phyloP scores from a whole-genome alignment of 1,140 invertebrate species.

The Lamellibrachia luymesi region DNA sequence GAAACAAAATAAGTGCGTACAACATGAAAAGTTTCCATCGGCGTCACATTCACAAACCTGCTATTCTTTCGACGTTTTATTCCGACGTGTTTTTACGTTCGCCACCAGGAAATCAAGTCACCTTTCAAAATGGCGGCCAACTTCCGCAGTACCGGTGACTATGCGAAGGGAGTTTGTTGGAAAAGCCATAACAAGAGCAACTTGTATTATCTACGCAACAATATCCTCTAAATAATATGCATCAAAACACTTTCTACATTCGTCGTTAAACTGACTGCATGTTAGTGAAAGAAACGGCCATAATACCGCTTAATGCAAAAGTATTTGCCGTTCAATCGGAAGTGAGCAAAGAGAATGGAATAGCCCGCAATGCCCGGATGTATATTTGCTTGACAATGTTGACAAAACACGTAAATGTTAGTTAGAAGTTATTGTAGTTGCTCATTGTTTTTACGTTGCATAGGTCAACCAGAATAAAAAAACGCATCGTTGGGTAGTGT shows the following conservation, averaged over 20 bases:
- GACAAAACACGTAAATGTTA: background rate
- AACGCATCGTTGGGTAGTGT: too few relatives aligned
- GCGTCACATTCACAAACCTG: background rate
- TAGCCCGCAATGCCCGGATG: background rate
- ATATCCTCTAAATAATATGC: background rate
- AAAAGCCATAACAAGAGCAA: background rate
- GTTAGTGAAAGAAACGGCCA: background rate
- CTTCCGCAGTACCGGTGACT: background rate
- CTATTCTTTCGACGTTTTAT: background rate
- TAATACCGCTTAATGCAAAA: background rate
- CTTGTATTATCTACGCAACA: background rate
- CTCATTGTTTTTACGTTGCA: background rate
- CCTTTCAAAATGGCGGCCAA: slow-evolving; percentile 3
- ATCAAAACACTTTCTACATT: background rate
- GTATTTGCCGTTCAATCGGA: background rate
- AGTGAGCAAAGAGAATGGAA: background rate
- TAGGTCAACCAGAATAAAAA: background rate
- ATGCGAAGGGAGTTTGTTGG: background rate
- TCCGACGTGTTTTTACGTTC: slow-evolving; percentile 4
- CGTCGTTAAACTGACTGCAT: background rate
- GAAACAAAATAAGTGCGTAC: background rate
- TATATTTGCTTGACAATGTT: background rate
- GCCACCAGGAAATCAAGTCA: slow-evolving; percentile 3
- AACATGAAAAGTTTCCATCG: background rate
- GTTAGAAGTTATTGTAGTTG: background rate